Percentiles rank a stretch among this genome's conserved stretches.
These are phyloP conservation scores for Timema cristinae DNA, from an alignment of 2,888 invertebrate genomes.

Conservation along the genomic window DNA sequence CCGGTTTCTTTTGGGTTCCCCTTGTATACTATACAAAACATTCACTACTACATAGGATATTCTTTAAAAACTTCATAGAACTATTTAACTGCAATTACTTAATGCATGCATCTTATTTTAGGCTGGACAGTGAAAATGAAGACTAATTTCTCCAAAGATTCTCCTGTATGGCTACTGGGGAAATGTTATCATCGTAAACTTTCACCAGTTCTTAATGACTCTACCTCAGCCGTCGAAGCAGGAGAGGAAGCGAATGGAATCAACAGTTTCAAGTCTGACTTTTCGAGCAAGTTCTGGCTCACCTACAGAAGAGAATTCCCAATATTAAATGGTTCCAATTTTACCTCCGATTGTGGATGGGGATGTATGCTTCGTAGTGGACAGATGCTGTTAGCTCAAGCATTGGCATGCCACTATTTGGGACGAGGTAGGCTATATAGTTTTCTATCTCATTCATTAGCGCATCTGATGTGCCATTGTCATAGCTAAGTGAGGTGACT, in stretches of 20 bases:
- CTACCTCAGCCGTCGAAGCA: not conserved
- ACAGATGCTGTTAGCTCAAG: slow-evolving; percentile 90
- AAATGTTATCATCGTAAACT: slow-evolving; percentile 72
- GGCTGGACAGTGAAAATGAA: slow-evolving; percentile 76
- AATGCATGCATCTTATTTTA: slow-evolving; percentile 34
- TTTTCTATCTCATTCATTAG: no score
- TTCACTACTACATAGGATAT: no score
- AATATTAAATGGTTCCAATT: slow-evolving; percentile 70
- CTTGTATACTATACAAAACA: no score
- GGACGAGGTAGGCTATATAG: slow-evolving; percentile 58
- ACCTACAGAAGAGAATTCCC: slow-evolving; percentile 86
- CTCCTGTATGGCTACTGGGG: slow-evolving; percentile 82
- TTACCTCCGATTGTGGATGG: slow-evolving; percentile 92
- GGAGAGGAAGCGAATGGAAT: slow-evolving; percentile 52
- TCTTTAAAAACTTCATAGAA: no score
- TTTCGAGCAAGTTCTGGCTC: slow-evolving; percentile 79
- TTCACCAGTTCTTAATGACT: slow-evolving; percentile 4
- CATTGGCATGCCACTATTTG: slow-evolving; percentile 75
- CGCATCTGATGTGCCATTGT: no score
- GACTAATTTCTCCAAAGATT: slow-evolving; percentile 75
- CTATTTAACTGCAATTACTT: no score
- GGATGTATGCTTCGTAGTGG: slow-evolving; percentile 86
- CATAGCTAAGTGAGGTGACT: no score
- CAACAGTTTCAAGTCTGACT: slow-evolving; percentile 80
- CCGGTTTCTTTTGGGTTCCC: no score